Base-by-base conservation (phyloP, 2,113 vertebrate species). In the Colius striatus region DNA sequence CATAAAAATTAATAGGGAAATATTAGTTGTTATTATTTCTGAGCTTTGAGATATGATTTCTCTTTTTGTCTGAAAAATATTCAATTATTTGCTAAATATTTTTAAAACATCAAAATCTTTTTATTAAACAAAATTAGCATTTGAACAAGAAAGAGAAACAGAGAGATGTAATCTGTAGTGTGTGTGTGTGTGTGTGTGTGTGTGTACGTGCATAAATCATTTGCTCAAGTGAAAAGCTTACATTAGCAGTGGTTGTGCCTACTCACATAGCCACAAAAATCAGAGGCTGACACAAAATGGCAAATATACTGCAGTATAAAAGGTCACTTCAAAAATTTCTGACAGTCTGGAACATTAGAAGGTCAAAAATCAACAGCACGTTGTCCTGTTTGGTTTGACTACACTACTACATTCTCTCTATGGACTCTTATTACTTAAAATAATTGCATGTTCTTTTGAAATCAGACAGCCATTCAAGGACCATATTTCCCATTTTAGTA, bases 261-360 rank as follows among this genome's bases (percentile, higher is more conserved):
- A 75, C 79, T 89, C 47, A 3, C 61, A 32, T 36, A 84, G 30
- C 27, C 54, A 88, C 16, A 38, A 95, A 94, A 96, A 92, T 91
- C 72, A 72, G 53, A 79, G 48, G 43, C 89, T 94, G 87, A 91
- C 76, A 92, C 15, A 87, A 97, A 97, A 94, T 94, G 66, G 60
- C 67, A 96, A 96, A 95, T 90, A 87, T 92, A 80, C 85, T 93
- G 63, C 36, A 77, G 26, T 43, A 72, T 90, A 71, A 97, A 97
- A 97, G 91, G 90, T 97, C 90, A 96, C 84, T 96, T 96, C 14
- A 21, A 90, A 94, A 84, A 92, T 92, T 92, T 96, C 68, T 97
- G 97, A 94, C 90, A 95, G 57, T 84, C 74, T 88, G 92, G 47
- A 93, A 92, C 16, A 82, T 94, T 75, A 95, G 92, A 96, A 97